Percentiles rank a stretch among this genome's conserved stretches.
Conservation (phyloP, 2,888 invertebrate genomes). For the Pharmacophagus antenor region DNA sequence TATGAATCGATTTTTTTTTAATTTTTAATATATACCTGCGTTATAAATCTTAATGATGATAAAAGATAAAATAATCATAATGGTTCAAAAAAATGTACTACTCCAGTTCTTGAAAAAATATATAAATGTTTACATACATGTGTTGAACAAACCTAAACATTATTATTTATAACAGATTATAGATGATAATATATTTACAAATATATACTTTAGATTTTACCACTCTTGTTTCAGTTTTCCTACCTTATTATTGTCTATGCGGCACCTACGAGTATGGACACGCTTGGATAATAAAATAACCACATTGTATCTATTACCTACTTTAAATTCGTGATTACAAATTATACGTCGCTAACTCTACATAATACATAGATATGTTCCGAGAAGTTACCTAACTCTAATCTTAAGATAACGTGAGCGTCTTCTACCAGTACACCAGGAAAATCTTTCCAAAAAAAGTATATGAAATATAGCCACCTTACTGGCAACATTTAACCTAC, state of each 20-base stretch:
- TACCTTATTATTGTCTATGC: conserved; percentile 7
- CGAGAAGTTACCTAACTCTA: no score
- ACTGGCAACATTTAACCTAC: no score
- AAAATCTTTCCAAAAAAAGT: no score
- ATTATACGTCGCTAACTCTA: no score
- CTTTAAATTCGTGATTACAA: no score
- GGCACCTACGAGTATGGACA: no score
- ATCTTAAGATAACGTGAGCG: no score
- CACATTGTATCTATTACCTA: no score
- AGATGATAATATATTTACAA: conserved; percentile 54
- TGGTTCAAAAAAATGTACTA: neutral
- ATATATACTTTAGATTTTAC: conserved; percentile 55
- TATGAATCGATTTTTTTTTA: conserved; percentile 1
- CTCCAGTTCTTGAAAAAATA: neutral
- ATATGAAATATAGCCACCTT: no score
- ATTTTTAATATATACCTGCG: neutral
- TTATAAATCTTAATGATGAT: neutral
- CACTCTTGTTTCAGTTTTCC: conserved; percentile 42
- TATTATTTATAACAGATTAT: conserved; percentile 51
- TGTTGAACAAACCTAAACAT: conserved; percentile 52
- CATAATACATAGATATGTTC: no score
- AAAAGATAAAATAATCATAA: neutral
- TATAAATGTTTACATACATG: conserved; percentile 32
- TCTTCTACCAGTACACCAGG: no score
- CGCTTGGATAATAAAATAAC: no score